Base-by-base conservation (phyloP, 2,113 vertebrate genomes). In the Chelonoidis abingdonii region DNA sequence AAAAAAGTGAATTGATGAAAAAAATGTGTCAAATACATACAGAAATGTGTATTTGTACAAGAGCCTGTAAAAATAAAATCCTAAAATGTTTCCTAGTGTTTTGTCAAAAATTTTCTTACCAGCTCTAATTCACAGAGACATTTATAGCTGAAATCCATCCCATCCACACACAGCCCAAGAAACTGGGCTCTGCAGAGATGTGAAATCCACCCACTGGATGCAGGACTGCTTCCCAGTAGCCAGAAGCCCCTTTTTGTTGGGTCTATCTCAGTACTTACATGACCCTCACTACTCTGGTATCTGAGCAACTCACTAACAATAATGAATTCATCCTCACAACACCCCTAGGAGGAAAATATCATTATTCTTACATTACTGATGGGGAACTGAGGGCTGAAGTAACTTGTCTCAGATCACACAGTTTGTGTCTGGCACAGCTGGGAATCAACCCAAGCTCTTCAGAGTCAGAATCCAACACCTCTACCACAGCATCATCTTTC, bases 311-410 rank as follows among this genome's bases (percentile, higher is more conserved):
- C 3, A 47, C 10, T 19, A 69, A 69, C 62, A n/a, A 8, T n/a
- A 69, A 69, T 7, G 16, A 21, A 65, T 65, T 65, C 35, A 65
- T 65, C 59, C 59, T 83, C 44, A 59, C 76, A 87, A 2, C 19
- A 49, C 17, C 5, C 2, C 3, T 80, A 22, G 56, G 53, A 84
- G 19, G 31, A 87, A 72, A 87, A 54, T 29, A 56, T 13, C 7
- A 2, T 88, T 79, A 57, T 65, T 3, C 3, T 2, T 22, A 10
- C 2, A 22, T 44, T 24, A 89, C 21, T 7, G 62, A 25, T 0
- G 1, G 94, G 9, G 25, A 12, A 31, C 12, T 47, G 50, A 87
- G 6, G 1, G 72, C 53, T 44, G 10, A 81, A 54, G 25, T 88
- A 0, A 21, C 54, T 59, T 27, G 25, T 14, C 56, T 22, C 5